These are phyloP conservation scores for Sarcophaga rosellei DNA, from an alignment of 2,888 invertebrate genomes.

Conservation along the genomic window DNA sequence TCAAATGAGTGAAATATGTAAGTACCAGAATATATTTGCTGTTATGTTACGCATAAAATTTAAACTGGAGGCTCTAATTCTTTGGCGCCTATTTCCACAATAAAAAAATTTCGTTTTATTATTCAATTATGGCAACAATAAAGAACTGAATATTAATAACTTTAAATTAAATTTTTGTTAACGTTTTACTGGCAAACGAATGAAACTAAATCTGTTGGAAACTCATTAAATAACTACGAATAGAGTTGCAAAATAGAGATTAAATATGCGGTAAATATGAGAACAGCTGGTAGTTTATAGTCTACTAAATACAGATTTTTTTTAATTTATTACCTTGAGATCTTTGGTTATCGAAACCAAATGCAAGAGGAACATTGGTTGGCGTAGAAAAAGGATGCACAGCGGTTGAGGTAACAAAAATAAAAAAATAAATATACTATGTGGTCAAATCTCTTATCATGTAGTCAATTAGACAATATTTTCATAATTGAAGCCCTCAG, in stretches of 20 bases:
- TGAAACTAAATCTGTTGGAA: background rate
- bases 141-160: background rate
- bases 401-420: no score
- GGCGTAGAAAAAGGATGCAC: no score
- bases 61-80: no score
- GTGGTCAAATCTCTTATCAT: no score
- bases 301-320: no score
- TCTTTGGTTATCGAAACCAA: background rate
- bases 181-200: background rate
- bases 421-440: no score
- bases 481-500: no score
- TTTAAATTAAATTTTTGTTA: background rate
- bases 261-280: background rate
- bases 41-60: background rate
- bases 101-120: background rate
- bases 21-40: background rate
- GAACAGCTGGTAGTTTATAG: background rate
- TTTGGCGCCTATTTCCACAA: no score
- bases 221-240: background rate
- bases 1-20: background rate
- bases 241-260: no score
- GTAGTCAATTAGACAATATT: no score
- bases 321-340: no score
- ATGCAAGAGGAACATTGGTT: no score
- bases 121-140: background rate